A percentile compares a stretch with the other conserved stretches of the same genome.
Evolutionary conservation across 2,113 vertebrate genomes (phyloP).

Genomic region (Alaudala cheleensis): DNA sequence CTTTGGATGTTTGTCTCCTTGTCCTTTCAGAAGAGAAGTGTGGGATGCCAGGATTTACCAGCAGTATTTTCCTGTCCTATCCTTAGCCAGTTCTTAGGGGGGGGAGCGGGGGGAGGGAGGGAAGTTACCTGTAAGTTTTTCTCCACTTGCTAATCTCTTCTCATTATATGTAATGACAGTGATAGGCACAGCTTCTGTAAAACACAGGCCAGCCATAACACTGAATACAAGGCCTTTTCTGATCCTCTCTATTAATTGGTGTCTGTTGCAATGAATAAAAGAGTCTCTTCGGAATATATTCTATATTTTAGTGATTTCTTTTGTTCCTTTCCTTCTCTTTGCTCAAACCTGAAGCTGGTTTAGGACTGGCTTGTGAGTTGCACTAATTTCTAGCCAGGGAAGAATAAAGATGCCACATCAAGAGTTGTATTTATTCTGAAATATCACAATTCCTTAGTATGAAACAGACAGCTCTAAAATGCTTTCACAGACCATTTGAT

Average conservation of each 20-base stretch:
- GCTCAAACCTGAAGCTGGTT: background rate
- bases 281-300: background rate
- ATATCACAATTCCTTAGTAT: background rate
- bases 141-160: background rate
- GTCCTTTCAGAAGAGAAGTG: background rate
- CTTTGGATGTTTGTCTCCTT: background rate
- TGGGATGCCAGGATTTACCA: background rate
- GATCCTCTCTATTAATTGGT: background rate
- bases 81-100: background rate
- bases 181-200: background rate
- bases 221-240: background rate
- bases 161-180: background rate
- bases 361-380: background rate
- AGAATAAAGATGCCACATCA: background rate
- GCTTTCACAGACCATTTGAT: background rate
- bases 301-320: background rate
- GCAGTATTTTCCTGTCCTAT: background rate
- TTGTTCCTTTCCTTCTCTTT: background rate
- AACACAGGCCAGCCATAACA: background rate
- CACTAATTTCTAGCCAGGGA: background rate
- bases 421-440: background rate
- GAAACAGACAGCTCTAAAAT: background rate
- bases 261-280: background rate
- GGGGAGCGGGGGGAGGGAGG: accelerated
- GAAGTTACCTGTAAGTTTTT: background rate